Evolutionary conservation across 2,113 vertebrate species (phyloP), one percentile per base, ranked within the genome.

Genomic region (Chitala chitala): DNA sequence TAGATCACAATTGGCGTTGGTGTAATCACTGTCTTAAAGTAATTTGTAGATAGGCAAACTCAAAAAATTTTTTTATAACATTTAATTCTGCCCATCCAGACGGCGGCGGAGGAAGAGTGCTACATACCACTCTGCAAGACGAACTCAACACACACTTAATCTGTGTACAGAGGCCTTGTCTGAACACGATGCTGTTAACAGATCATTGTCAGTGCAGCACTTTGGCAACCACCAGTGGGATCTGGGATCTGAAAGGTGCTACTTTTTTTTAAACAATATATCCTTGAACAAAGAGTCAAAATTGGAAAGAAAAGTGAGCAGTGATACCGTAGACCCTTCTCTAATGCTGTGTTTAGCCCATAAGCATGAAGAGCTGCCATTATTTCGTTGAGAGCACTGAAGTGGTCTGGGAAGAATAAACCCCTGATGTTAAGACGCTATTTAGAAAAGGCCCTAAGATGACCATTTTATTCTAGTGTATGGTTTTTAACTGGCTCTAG

Each of bases 141-240:
- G 13, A 8, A 20, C 36, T 63, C 17, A 12, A 63, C 1, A 13
- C 33, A 36, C 31, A 26, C 59, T 38, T 63, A 5, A n/a, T 0
- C 63, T 44, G 63, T n/a, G 22, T 5, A 63, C 17, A n/a, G 44
- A 42, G 38, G 38, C 5, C 63, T 44, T n/a, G 63, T 65, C n/a
- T 66, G 44, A 66, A 80, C 83, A 76, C 33, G 38, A 33, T 15
- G 85, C 75, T 82, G 83, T 84, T 88, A 84, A 69, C 79, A 80
- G 22, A 72, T 85, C 80, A 86, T 81, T 82, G 78, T 63, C 33
- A 36, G 29, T 33, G 58, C 1, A 1, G 58, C 59, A 79, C 84
- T 84, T 86, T 73, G 84, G 82, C 83, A 75, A 48, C 78, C 82
- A 86, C 76, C 80, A 86, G 81, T 82, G 85, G 80, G 80, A 84